Evolutionary conservation across 1,140 invertebrate genomes (phyloP).

Genomic region (Polyergus mexicanus): DNA sequence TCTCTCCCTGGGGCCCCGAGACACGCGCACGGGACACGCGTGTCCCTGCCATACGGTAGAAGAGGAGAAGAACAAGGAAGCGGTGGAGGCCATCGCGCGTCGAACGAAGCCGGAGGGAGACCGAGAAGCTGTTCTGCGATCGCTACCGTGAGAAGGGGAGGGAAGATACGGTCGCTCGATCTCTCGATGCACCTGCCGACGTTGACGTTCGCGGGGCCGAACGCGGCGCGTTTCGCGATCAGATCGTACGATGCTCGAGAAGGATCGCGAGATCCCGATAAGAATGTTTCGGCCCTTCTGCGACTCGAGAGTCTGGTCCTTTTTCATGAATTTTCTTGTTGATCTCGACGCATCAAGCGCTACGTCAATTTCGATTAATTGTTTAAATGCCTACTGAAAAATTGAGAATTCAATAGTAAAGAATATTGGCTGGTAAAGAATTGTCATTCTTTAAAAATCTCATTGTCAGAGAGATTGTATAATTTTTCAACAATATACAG

Average conservation of each 20-base stretch:
- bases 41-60: constrained; percentile 50
- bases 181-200: constrained; percentile 72
- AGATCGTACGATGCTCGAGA: constrained; percentile 3
- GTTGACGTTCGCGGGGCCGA: constrained; percentile 53
- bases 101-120: constrained; percentile 39
- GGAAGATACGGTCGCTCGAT: constrained; percentile 61
- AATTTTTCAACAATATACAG: background rate
- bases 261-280: constrained; percentile 2
- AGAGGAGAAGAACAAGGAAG: constrained; percentile 60
- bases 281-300: constrained; percentile 1
- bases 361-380: background rate
- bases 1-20: constrained; percentile 36
- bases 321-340: background rate
- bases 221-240: constrained; percentile 54
- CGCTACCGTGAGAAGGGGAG: constrained; percentile 53
- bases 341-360: background rate
- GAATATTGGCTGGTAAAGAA: background rate
- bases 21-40: constrained; percentile 53
- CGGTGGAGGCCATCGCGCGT: constrained; percentile 48
- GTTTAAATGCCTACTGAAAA: background rate
- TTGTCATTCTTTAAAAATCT: background rate
- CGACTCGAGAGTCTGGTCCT: no score
- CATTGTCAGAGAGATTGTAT: background rate
- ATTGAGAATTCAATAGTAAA: background rate
- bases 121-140: constrained; percentile 48